Base-by-base conservation (phyloP, 2,113 vertebrate genomes). In the Ifrita kowaldi region DNA sequence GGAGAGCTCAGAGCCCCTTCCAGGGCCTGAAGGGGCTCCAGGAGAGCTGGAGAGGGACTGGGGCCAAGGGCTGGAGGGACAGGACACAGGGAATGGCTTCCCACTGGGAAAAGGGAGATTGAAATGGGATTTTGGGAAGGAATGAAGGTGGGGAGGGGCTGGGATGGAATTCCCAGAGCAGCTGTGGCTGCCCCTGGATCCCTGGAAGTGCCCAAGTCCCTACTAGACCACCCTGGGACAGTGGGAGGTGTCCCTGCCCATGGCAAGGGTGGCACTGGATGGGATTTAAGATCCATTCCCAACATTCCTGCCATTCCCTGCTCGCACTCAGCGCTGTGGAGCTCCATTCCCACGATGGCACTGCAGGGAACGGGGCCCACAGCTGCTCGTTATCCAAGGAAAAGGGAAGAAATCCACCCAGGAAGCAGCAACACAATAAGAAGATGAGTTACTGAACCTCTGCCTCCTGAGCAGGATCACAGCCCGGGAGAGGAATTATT, bases 331-430 rank as follows among this genome's bases (percentile, higher is more conserved):
- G 1, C 0, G 20, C 79, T 18, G 9, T 71, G 33, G 55, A 63
- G 9, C 35, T 41, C 49, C 33, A 1, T 12, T 35, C 53, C 2
- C 0, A 0, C 0, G 42, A 16, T 30, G 1, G 39, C 37, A 4
- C 64, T 1, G 1, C 47, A 5, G 70, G 80, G 39, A 30, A 59
- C 5, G 0, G 3, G 35, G 28, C 19, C 52, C 62, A 14, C 1
- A 4, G 71, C 26, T 63, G 13, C 63, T 85, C n/a, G 0, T 37
- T 68, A 13, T n/a, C 75, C 71, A n/a, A 16, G 39, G 42, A 41
- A 75, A 82, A 73, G 35, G 64, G 65, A 53, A 42, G 35, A 57
- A 33, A 33, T 60, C 17, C 69, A 59, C 13, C 16, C 64, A 47
- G 73, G 33, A 7, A 47, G 42, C 55, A 35, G 70, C 33, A 46